These are phyloP conservation scores for Serinus canaria DNA, from an alignment of 2,113 vertebrate species.

Conservation along the genomic window DNA sequence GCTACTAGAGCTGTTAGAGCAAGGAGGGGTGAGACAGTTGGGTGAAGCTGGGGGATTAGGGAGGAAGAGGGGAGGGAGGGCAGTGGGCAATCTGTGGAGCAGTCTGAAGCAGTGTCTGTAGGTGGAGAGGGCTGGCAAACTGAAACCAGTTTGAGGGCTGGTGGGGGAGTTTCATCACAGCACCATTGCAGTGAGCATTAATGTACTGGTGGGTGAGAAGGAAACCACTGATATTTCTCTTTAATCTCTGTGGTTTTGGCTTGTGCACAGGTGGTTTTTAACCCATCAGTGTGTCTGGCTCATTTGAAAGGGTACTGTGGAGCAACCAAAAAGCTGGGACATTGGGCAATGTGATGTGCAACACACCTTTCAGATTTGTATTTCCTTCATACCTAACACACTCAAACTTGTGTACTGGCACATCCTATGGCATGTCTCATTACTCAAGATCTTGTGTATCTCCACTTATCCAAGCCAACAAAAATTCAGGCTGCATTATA, in stretches of 20 bases:
- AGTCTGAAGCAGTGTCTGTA: not conserved
- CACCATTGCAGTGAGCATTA: accelerated
- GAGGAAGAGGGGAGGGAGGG: not conserved
- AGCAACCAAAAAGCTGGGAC: not conserved
- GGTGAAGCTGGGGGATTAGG: not conserved
- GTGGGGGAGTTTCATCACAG: accelerated
- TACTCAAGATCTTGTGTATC: not conserved
- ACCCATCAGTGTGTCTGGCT: not conserved
- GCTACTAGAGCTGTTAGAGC: not conserved
- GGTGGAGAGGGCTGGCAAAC: not conserved
- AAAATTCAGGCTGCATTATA: not conserved
- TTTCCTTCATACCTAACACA: constrained; percentile 22
- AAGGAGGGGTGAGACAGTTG: not conserved
- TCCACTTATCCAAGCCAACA: not conserved
- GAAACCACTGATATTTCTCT: not conserved
- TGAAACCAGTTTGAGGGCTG: not conserved
- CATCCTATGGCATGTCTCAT: not conserved
- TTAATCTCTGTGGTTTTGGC: not conserved
- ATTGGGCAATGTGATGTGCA: not conserved
- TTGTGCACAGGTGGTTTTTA: not conserved
- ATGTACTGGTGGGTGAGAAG: not conserved
- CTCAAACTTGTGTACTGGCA: constrained; percentile 6
- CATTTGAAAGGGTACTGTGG: not conserved
- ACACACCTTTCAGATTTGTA: not conserved
- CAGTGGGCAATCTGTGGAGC: not conserved